phyloP scores from a whole-genome alignment of 2,888 invertebrate species.

The Anorthoa munda region DNA sequence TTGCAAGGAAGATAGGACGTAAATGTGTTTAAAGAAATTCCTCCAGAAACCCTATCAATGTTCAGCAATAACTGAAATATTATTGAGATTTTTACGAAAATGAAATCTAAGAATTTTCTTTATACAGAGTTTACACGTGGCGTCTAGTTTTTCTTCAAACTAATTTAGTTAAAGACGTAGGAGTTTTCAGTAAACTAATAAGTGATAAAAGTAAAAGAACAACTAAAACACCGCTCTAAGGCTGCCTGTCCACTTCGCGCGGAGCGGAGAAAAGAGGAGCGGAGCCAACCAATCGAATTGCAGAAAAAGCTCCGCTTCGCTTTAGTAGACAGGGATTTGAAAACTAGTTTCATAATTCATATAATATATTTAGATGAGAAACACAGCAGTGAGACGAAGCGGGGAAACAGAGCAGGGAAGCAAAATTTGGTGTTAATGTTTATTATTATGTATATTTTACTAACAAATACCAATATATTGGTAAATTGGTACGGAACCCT shows the following conservation, averaged over 20 bases:
- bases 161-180: not conserved
- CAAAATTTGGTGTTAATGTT: not conserved
- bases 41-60: not conserved
- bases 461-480: too few relatives aligned
- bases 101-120: not conserved
- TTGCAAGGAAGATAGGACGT: not conserved
- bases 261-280: too few relatives aligned
- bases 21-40: not conserved
- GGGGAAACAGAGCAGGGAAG: too few relatives aligned
- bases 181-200: not conserved
- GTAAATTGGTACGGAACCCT: too few relatives aligned
- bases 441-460: too few relatives aligned
- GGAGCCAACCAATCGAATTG: too few relatives aligned
- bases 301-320: too few relatives aligned
- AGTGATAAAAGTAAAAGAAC: not conserved
- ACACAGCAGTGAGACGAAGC: too few relatives aligned
- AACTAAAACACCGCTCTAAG: not conserved
- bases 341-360: too few relatives aligned
- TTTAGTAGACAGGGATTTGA: too few relatives aligned
- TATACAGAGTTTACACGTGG: slow-evolving; percentile 12
- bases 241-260: too few relatives aligned
- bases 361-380: too few relatives aligned
- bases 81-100: not conserved
- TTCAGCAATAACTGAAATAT: not conserved
- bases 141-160: slow-evolving; percentile 5